Evolutionary conservation across 2,113 vertebrate species (phyloP).

Genomic region (Hypocryptadius cinnamomeus): DNA sequence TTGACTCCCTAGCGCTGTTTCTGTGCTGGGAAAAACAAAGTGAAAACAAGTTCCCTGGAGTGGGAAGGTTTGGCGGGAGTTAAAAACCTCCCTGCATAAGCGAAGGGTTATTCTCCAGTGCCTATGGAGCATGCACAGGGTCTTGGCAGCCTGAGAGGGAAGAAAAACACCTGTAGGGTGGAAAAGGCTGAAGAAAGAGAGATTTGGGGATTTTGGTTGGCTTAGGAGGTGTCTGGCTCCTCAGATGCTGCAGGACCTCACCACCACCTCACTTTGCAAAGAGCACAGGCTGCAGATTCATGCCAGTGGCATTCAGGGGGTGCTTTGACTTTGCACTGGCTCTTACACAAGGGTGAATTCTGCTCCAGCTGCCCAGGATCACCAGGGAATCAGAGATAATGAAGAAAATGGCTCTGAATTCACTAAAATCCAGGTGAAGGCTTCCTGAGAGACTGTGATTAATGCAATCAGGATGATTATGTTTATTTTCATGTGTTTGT

Average conservation of each 20-base stretch:
- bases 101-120: not conserved
- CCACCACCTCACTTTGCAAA: not conserved
- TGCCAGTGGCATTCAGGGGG: not conserved
- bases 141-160: not conserved
- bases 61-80: not conserved
- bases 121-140: not conserved
- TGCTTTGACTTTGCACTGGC: not conserved
- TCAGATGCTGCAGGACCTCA: not conserved
- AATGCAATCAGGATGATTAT: not conserved
- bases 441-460: not conserved
- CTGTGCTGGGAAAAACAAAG: not conserved
- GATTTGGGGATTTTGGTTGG: not conserved
- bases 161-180: not conserved
- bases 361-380: not conserved
- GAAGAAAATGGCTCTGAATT: not conserved
- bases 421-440: not conserved
- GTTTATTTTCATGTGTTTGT: conserved; percentile 31
- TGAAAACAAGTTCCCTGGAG: not conserved
- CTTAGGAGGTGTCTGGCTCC: not conserved
- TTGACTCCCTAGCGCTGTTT: not conserved
- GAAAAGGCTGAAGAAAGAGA: not conserved
- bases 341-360: not conserved
- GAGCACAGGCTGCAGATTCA: not conserved
- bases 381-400: not conserved
- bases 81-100: not conserved